Evolutionary conservation across 2,797 vertebrate genomes (phyloP).

Genomic region (Spea hammondii): DNA sequence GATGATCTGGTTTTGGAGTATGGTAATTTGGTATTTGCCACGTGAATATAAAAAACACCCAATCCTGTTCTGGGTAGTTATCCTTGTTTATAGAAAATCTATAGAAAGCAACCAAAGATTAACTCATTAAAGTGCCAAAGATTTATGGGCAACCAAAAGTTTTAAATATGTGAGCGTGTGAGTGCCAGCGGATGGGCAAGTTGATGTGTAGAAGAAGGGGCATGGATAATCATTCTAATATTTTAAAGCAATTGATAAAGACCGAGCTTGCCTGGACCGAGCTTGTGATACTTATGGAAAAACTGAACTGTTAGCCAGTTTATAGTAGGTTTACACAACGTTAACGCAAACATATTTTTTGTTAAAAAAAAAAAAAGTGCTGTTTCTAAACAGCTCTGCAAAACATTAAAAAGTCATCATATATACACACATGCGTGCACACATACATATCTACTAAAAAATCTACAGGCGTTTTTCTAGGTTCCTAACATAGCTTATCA

Average conservation of each 20-base stretch:
- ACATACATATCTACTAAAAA: too few relatives aligned
- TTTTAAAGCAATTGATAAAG: slow-evolving; percentile 7
- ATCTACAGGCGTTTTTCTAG: too few relatives aligned
- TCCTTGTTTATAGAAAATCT: too few relatives aligned
- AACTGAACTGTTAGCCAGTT: neutral
- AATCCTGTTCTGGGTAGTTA: too few relatives aligned
- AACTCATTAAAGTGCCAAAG: neutral
- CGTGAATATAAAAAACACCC: too few relatives aligned
- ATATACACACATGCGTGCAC: too few relatives aligned
- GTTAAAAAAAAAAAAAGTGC: too few relatives aligned
- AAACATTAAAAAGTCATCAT: too few relatives aligned
- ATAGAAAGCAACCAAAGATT: neutral
- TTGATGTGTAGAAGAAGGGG: neutral
- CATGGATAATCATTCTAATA: neutral
- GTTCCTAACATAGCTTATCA: too few relatives aligned
- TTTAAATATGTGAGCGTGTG: neutral
- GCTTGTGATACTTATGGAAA: neutral
- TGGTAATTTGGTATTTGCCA: too few relatives aligned
- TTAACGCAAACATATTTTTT: neutral
- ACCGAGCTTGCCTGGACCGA: neutral
- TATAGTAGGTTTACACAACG: neutral
- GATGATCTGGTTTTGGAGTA: too few relatives aligned
- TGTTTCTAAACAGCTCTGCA: too few relatives aligned
- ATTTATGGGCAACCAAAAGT: neutral
- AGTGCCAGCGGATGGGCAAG: neutral